A percentile compares a stretch with the other conserved stretches of the same genome.
Evolutionary conservation across 1,140 invertebrate genomes (phyloP).

Genomic region (Bombus difficillimus): DNA sequence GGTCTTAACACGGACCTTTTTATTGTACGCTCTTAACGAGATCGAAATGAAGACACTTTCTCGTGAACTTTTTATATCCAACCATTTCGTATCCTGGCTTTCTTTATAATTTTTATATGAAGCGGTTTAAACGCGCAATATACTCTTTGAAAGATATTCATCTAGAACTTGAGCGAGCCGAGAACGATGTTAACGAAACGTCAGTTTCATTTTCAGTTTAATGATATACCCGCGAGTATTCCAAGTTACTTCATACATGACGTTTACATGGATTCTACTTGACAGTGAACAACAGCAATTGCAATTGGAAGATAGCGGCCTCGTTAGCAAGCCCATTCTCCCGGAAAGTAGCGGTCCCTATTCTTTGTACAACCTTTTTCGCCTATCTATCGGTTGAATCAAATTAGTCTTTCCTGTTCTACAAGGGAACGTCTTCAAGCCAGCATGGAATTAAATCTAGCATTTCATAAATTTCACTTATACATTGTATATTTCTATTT

Average conservation of each 20-base stretch:
- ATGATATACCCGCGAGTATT: not conserved
- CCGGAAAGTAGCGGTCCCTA: not conserved
- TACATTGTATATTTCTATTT: not conserved
- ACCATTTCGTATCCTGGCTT: not conserved
- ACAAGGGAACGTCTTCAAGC: not conserved
- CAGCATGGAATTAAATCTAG: not conserved
- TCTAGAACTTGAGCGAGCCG: not conserved
- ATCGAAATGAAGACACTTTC: not conserved
- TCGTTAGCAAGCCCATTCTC: conserved; percentile 7
- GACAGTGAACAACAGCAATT: not conserved
- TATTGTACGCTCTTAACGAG: not conserved
- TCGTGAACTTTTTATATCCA: not conserved
- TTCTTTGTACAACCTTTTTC: not conserved
- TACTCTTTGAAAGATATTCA: not conserved
- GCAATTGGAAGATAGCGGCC: not conserved
- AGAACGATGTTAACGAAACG: not conserved
- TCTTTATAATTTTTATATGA: not conserved
- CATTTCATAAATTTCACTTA: not conserved
- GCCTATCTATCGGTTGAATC: not conserved
- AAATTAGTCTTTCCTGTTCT: not conserved
- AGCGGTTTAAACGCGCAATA: not conserved
- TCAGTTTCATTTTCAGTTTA: not conserved
- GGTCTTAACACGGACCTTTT: not conserved
- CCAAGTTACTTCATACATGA: not conserved
- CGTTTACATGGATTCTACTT: conserved; percentile 6